These are phyloP conservation scores for Percopsis transmontana DNA, from an alignment of 2,113 vertebrate species.

Conservation along the genomic window DNA sequence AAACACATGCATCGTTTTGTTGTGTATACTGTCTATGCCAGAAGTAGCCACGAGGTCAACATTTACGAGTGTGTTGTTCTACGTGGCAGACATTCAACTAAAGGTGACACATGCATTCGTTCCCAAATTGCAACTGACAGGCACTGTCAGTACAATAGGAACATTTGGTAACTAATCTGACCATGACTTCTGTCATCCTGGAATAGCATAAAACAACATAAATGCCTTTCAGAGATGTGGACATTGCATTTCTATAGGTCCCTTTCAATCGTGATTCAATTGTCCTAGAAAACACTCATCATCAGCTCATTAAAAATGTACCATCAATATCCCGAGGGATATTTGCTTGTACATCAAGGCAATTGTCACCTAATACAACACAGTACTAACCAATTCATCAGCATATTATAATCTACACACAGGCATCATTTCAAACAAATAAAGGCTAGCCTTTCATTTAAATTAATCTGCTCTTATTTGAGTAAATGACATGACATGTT, in stretches of 20 bases:
- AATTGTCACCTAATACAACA: too few species aligned
- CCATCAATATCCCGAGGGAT: too few species aligned
- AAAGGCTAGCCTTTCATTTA: not conserved
- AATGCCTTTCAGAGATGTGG: slow-evolving; percentile 4
- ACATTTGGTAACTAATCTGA: slow-evolving; percentile 22
- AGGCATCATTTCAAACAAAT: not conserved
- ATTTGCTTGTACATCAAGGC: too few species aligned
- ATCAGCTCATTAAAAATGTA: too few species aligned
- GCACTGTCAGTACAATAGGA: slow-evolving; percentile 51
- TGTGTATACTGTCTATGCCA: not conserved
- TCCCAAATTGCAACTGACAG: slow-evolving; percentile 43
- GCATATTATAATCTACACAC: not conserved
- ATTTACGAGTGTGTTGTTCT: slow-evolving; percentile 15
- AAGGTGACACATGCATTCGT: slow-evolving; percentile 35
- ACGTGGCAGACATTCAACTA: slow-evolving; percentile 17
- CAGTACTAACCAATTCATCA: not conserved
- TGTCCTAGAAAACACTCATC: not conserved
- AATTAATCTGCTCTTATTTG: not conserved
- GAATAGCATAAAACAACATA: slow-evolving; percentile 9
- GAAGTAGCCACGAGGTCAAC: not conserved
- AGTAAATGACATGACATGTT: not conserved
- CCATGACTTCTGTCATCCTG: slow-evolving; percentile 45
- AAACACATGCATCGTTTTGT: not conserved
- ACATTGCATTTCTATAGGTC: not conserved
- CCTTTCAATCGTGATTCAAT: not conserved